Evolutionary conservation across 2,888 invertebrate genomes (phyloP).

Genomic region (Phasia obesa): DNA sequence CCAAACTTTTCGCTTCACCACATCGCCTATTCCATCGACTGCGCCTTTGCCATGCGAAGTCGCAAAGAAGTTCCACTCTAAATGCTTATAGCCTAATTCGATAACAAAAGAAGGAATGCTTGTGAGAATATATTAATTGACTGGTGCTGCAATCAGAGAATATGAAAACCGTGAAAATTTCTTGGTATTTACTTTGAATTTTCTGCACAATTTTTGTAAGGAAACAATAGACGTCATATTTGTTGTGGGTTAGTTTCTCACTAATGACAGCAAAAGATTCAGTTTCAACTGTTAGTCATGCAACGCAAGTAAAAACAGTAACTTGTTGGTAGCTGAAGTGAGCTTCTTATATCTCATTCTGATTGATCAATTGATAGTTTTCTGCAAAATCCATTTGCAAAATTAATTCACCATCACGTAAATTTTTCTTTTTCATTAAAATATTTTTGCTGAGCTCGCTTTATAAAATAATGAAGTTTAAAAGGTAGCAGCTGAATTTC

Average conservation of each 20-base stretch:
- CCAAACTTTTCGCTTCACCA: conserved; percentile 46
- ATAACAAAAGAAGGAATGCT: conserved; percentile 57
- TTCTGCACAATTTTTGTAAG: conserved; percentile 46
- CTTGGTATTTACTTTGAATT: conserved; percentile 38
- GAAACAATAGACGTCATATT: conserved; percentile 61
- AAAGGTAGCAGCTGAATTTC: too few species aligned
- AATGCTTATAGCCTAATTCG: conserved; percentile 44
- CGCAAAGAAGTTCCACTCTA: conserved; percentile 63
- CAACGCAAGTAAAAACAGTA: conserved; percentile 60
- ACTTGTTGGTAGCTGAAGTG: conserved; percentile 46
- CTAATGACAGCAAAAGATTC: conserved; percentile 60
- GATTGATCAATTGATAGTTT: conserved; percentile 58
- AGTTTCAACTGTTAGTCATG: conserved; percentile 50
- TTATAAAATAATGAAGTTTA: conserved; percentile 28
- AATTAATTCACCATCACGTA: conserved; percentile 46
- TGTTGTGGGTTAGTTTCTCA: conserved; percentile 48
- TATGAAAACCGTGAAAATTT: conserved; percentile 45
- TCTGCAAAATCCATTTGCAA: conserved; percentile 57
- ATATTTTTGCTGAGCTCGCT: conserved; percentile 51
- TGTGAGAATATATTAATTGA: conserved; percentile 61
- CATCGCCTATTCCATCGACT: conserved; percentile 53
- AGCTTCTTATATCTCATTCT: conserved; percentile 55
- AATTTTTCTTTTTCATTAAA: conserved; percentile 49
- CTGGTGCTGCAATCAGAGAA: conserved; percentile 59
- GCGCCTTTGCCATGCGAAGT: conserved; percentile 62